phyloP scores from a whole-genome alignment of 2,113 vertebrate species.

The Muntiacus muntjak region DNA sequence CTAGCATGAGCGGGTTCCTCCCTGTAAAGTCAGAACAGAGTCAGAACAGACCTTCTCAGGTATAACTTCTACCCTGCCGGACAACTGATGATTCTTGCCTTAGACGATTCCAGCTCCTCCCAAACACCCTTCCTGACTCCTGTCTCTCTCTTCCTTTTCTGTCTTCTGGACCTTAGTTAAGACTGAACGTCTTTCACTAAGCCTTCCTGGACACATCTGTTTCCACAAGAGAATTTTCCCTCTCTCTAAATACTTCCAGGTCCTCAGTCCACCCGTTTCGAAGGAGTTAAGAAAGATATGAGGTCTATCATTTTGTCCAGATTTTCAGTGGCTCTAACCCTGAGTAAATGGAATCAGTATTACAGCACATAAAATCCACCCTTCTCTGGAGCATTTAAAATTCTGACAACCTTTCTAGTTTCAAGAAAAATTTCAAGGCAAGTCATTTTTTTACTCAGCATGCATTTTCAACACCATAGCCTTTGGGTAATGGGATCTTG shows the following conservation, averaged over 20 bases:
- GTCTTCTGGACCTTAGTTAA: background rate
- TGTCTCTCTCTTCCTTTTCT: background rate
- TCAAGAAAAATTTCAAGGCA: background rate
- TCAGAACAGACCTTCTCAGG: fast-evolving
- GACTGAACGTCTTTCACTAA: fast-evolving
- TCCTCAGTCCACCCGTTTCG: fast-evolving
- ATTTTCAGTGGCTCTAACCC: background rate
- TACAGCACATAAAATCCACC: background rate
- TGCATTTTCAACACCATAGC: background rate
- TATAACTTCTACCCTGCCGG: fast-evolving
- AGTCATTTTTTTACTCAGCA: background rate
- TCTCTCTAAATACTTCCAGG: background rate
- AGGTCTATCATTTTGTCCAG: background rate
- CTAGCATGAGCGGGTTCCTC: background rate
- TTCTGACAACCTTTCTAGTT: conserved; percentile 17
- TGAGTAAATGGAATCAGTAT: background rate
- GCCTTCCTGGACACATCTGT: background rate
- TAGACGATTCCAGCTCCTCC: fast-evolving
- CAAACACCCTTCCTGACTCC: background rate
- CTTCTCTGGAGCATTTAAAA: background rate
- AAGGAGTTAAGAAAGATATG: background rate
- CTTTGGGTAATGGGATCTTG: conserved; percentile 9
- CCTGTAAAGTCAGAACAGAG: background rate
- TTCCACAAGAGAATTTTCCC: background rate
- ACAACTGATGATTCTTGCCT: fast-evolving